phyloP scores from a whole-genome alignment of 2,888 invertebrate genomes.

The Hemaris fuciformis region DNA sequence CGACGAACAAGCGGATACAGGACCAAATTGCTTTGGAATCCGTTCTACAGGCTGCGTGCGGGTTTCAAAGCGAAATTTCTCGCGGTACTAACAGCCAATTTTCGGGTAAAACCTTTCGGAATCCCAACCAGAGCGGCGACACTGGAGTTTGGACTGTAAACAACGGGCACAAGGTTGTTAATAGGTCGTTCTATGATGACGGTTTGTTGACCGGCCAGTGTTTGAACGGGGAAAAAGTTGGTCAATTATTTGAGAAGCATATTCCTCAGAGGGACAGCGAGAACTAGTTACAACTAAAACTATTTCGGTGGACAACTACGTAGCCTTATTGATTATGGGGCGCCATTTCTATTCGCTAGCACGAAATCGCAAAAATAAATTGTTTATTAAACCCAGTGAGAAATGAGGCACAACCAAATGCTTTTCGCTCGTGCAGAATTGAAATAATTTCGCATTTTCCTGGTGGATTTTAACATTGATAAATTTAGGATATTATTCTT shows the following conservation, averaged over 20 bases:
- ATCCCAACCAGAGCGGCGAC: constrained; percentile 47
- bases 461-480: background rate
- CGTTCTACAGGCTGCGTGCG: constrained; percentile 59
- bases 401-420: background rate
- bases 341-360: background rate
- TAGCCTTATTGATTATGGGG: background rate
- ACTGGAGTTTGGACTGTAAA: constrained; percentile 46
- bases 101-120: constrained; percentile 39
- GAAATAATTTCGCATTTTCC: background rate
- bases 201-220: constrained; percentile 52
- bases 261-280: constrained; percentile 65
- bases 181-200: constrained; percentile 53
- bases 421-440: background rate
- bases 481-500: background rate
- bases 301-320: constrained; percentile 20
- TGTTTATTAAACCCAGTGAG: background rate
- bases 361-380: background rate
- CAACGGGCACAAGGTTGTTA: constrained; percentile 49
- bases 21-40: constrained; percentile 67
- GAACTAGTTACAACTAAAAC: constrained; percentile 29
- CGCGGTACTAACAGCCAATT: constrained; percentile 37
- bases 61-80: constrained; percentile 38
- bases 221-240: constrained; percentile 59
- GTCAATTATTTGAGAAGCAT: constrained; percentile 63
- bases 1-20: constrained; percentile 66